Evolutionary conservation across 2,888 invertebrate genomes (phyloP), one percentile per base, ranked within the genome.

Genomic region (Nemotelus nigrinus): DNA sequence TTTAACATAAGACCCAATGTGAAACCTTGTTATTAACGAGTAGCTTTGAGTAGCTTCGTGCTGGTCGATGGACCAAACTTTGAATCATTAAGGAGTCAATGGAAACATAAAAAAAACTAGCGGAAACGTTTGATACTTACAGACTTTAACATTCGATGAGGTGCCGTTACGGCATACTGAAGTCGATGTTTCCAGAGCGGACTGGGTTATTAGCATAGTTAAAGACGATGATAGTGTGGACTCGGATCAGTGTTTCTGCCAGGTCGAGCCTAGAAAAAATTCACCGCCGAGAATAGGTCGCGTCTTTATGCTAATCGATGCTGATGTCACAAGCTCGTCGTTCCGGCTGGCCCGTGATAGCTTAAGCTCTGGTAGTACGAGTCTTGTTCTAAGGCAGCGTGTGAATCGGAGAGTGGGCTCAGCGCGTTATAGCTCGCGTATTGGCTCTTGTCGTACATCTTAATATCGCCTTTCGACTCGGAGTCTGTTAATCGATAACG

Each of bases 401-500:
- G 91, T 82, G 91, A 88, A 81, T 91, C 91, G 64, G 90, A 89
- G 81, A 91, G 87, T 58, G 90, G 90, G 83, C 90, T 91, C 82
- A 91, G 88, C 75, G 90, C 90, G 82, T 90, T 91, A 82, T 91
- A 91, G 78, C 90, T 90, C 55, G 89, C 89, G 82, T 91, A 91
- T 81, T 90, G 90, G 80, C 91, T 90, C 88, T 94, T 94, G 85
- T 94, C 96, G 88, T 96, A 96, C 94, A 96, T 95, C 88, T 96
- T 96, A 83, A 96, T 92, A 88, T 96, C 96, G 81, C 95, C 90
- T 88, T 96, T 96, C 81, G 94, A 93, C 86, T 95, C 95, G 75
- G 85, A 98, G 90, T 87, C 96, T 93, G 83, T 95, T 96, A 88
- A 98, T 98, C 86, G 96, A 96, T 89, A 98, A 98, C 44, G 97